Conservation (phyloP, 2,888 invertebrate genomes). For the Volucella bombylans region DNA sequence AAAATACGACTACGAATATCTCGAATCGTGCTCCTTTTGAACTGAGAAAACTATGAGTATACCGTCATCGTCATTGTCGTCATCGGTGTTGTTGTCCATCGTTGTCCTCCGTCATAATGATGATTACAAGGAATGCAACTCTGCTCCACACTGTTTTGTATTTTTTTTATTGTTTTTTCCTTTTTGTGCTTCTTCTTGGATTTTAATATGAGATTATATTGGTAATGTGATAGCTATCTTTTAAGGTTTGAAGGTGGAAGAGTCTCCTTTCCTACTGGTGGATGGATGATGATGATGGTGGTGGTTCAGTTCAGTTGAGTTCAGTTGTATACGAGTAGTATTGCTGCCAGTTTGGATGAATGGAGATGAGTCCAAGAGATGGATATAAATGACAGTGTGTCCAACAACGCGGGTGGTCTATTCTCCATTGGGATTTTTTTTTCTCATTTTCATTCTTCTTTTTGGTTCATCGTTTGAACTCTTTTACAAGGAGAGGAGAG, state of each 20-base stretch:
- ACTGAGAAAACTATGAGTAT: slow-evolving; percentile 54
- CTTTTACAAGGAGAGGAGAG: neutral
- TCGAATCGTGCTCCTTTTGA: slow-evolving; percentile 51
- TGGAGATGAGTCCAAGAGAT: slow-evolving; percentile 54
- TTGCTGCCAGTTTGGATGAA: slow-evolving; percentile 57
- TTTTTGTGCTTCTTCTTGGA: slow-evolving; percentile 39
- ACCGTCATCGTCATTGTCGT: slow-evolving; percentile 24
- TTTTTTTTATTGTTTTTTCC: slow-evolving; percentile 29
- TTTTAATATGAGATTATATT: slow-evolving; percentile 74
- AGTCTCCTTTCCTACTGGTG: slow-evolving; percentile 56
- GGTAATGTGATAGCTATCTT: slow-evolving; percentile 73
- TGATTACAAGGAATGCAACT: slow-evolving; percentile 68
- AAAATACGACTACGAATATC: slow-evolving; percentile 31
- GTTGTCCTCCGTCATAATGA: slow-evolving; percentile 62
- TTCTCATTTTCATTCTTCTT: neutral
- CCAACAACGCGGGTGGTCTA: slow-evolving; percentile 67
- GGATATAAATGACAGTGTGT: slow-evolving; percentile 61
- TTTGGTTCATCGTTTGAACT: slow-evolving; percentile 29
- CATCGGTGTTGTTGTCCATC: slow-evolving; percentile 26
- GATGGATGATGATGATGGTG: slow-evolving; percentile 29
- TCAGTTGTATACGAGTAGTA: too few species aligned
- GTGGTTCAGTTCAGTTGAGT: neutral
- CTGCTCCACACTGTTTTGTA: slow-evolving; percentile 19
- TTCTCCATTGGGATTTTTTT: slow-evolving; percentile 30
- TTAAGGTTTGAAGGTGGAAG: slow-evolving; percentile 62